Percentiles rank a stretch among this genome's conserved stretches.
Evolutionary conservation across 2,888 invertebrate genomes (phyloP).

Genomic region (Tenthredo distinguenda): DNA sequence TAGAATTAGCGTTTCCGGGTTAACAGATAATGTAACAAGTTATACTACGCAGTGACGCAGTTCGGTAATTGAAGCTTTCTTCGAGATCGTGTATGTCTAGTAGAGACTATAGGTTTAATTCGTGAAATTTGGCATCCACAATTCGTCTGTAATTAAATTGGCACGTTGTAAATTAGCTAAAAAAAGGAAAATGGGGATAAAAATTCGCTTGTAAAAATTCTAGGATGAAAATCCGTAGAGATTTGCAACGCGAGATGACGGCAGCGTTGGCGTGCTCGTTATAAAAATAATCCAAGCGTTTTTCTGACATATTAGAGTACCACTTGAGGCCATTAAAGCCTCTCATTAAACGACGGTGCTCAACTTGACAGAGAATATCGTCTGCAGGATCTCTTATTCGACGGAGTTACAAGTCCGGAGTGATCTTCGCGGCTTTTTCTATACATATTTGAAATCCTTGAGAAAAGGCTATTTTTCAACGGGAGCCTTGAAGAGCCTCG

Average conservation of each 20-base stretch:
- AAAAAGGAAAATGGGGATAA: not conserved
- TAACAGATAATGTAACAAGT: slow-evolving; percentile 28
- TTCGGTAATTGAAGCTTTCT: slow-evolving; percentile 33
- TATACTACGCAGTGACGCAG: slow-evolving; percentile 8
- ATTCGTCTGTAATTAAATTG: not conserved
- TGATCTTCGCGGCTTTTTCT: not conserved
- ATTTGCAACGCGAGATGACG: slow-evolving; percentile 39
- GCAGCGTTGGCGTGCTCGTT: slow-evolving; percentile 47
- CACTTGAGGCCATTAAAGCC: slow-evolving; percentile 50
- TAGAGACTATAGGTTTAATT: slow-evolving; percentile 5
- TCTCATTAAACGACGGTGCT: slow-evolving; percentile 51
- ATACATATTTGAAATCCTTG: slow-evolving; percentile 10
- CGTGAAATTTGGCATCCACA: not conserved
- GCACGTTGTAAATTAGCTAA: not conserved
- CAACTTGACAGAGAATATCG: slow-evolving; percentile 37
- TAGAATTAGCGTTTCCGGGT: slow-evolving; percentile 41
- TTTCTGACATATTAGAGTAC: slow-evolving; percentile 52
- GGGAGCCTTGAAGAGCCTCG: not conserved
- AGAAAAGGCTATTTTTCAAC: not conserved
- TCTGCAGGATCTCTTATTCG: not conserved
- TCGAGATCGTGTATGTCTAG: not conserved
- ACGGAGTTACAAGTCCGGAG: not conserved
- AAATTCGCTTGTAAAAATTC: not conserved
- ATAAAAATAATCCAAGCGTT: slow-evolving; percentile 49
- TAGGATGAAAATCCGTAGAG: slow-evolving; percentile 31